phyloP scores from a whole-genome alignment of 2,113 vertebrate genomes.

The Manacus vitellinus region DNA sequence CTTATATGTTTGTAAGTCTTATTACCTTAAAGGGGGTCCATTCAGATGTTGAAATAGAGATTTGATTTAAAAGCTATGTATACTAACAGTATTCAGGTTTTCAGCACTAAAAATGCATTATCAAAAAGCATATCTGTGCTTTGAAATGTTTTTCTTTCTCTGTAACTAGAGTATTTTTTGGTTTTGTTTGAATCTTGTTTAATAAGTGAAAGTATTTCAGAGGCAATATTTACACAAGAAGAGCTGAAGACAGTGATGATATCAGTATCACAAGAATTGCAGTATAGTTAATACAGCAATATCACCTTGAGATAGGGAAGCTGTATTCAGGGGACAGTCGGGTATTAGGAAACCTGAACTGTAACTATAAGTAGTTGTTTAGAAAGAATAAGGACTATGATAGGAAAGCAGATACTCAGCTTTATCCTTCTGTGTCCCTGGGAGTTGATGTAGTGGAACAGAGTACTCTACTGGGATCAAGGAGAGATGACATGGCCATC shows the following conservation, averaged over 20 bases:
- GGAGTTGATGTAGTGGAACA: constrained; percentile 28
- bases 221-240: not conserved
- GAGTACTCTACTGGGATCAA: constrained; percentile 45
- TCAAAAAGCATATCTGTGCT: not conserved
- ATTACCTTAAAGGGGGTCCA: not conserved
- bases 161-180: not conserved
- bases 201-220: not conserved
- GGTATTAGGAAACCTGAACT: constrained; percentile 24
- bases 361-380: constrained; percentile 2
- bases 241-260: not conserved
- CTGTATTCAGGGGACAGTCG: not conserved
- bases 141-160: not conserved
- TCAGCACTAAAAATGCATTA: not conserved
- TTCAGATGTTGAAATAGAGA: not conserved
- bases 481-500: not conserved
- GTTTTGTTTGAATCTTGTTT: not conserved
- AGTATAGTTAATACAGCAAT: not conserved
- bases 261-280: not conserved
- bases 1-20: not conserved
- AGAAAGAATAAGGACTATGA: not conserved
- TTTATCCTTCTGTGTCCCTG: constrained; percentile 8
- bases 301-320: not conserved
- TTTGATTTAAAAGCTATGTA: not conserved
- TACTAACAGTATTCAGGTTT: not conserved
- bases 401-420: constrained; percentile 30